These are phyloP conservation scores for Eulithis testata DNA, from an alignment of 2,888 invertebrate species.

Conservation along the genomic window DNA sequence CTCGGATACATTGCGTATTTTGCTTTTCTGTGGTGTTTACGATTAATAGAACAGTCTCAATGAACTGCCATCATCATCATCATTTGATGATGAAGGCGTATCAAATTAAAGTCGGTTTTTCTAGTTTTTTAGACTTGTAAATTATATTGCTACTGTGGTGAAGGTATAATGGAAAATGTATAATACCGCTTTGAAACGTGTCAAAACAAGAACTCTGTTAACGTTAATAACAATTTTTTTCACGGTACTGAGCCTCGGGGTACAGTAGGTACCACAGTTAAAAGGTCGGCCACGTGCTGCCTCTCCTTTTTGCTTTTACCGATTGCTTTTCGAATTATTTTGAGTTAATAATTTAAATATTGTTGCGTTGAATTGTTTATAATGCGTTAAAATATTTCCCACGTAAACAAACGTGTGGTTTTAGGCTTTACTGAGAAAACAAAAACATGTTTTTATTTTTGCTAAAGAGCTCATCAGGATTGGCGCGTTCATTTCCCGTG, in stretches of 20 bases:
- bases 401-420: conserved; percentile 7
- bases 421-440: conserved; percentile 21
- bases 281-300: not conserved
- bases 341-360: not conserved
- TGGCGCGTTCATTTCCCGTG: conserved; percentile 38
- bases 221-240: not conserved
- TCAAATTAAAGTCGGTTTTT: no score
- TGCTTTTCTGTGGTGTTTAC: no score
- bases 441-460: conserved; percentile 41
- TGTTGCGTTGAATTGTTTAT: not conserved
- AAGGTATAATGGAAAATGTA: not conserved
- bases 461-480: conserved; percentile 46
- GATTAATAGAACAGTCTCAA: no score
- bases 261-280: not conserved
- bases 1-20: no score
- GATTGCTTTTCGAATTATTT: not conserved
- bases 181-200: not conserved
- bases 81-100: no score
- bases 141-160: not conserved
- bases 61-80: no score
- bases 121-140: no score
- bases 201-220: not conserved
- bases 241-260: not conserved
- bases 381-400: conserved; percentile 2
- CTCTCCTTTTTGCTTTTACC: not conserved